Conservation (phyloP, 2,888 invertebrate genomes). For the Protophormia terraenovae region DNA sequence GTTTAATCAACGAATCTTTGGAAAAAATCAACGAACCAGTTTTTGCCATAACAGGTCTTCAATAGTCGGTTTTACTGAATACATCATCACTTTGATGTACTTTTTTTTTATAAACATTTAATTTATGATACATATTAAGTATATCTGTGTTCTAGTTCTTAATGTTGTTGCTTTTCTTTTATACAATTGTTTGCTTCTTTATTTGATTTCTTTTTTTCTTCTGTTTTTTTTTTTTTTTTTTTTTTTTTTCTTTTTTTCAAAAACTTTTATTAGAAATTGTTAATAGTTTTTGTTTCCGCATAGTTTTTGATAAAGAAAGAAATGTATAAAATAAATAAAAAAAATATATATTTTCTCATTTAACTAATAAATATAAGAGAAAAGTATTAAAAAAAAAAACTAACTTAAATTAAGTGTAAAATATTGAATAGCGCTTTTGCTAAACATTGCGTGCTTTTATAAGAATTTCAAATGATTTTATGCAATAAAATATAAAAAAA, state of each 20-base stretch:
- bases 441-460: constrained; percentile 42
- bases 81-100: too few species aligned
- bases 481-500: constrained; percentile 14
- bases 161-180: not conserved
- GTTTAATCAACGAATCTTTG: too few species aligned
- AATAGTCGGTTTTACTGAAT: too few species aligned
- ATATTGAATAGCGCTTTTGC: not conserved
- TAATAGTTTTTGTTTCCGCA: constrained; percentile 61
- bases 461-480: constrained; percentile 32
- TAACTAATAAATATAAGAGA: not conserved
- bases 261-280: constrained; percentile 42
- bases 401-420: not conserved
- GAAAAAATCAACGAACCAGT: too few species aligned
- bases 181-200: too few species aligned
- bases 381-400: not conserved
- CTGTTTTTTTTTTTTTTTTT: constrained; percentile 28
- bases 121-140: not conserved
- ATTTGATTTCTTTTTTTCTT: not conserved
- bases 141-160: constrained; percentile 17
- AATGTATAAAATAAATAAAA: constrained; percentile 12
- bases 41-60: too few species aligned
- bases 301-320: constrained; percentile 28
- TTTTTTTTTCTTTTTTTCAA: constrained; percentile 8
- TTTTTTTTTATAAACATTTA: too few species aligned
- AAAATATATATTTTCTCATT: not conserved